A percentile compares a stretch with the other conserved stretches of the same genome.
Evolutionary conservation across 2,113 vertebrate genomes (phyloP).

Genomic region (Leptobrachium ailaonicum): DNA sequence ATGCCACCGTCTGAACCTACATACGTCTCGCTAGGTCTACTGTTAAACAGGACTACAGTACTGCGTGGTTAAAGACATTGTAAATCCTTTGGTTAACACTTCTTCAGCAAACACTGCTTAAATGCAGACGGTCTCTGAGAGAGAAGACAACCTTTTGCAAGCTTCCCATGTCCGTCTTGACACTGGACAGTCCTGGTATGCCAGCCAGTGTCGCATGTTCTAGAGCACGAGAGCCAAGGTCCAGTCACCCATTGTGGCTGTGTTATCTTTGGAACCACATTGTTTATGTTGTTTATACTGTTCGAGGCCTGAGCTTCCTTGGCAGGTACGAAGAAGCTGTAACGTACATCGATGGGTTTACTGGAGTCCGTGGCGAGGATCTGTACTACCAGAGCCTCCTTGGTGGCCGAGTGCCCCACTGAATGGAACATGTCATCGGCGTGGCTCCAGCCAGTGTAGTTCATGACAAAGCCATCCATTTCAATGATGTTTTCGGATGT

Average conservation of each 20-base stretch:
- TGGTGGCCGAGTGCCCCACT: conserved; percentile 86
- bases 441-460: conserved; percentile 98
- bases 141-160: conserved; percentile 85
- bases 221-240: conserved; percentile 88
- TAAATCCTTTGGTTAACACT: conserved; percentile 74
- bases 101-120: conserved; percentile 89
- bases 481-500: conserved; percentile 92
- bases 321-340: conserved; percentile 90
- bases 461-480: conserved; percentile 89
- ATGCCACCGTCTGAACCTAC: conserved; percentile 50
- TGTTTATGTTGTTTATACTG: conserved; percentile 58
- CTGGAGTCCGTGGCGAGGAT: conserved; percentile 89
- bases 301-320: conserved; percentile 60
- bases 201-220: conserved; percentile 95
- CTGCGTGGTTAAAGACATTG: conserved; percentile 12
- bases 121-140: conserved; percentile 86
- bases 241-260: conserved; percentile 88
- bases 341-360: conserved; percentile 86
- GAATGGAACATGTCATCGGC: conserved; percentile 87
- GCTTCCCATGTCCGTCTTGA: conserved; percentile 80
- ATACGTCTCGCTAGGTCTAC: conserved; percentile 28
- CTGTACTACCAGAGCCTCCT: conserved; percentile 83
- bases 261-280: conserved; percentile 46
- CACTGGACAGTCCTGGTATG: conserved; percentile 97
- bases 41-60: conserved; percentile 18